Conservation (phyloP, 2,888 invertebrate genomes). For the Caenorhabditis zanzibari region DNA sequence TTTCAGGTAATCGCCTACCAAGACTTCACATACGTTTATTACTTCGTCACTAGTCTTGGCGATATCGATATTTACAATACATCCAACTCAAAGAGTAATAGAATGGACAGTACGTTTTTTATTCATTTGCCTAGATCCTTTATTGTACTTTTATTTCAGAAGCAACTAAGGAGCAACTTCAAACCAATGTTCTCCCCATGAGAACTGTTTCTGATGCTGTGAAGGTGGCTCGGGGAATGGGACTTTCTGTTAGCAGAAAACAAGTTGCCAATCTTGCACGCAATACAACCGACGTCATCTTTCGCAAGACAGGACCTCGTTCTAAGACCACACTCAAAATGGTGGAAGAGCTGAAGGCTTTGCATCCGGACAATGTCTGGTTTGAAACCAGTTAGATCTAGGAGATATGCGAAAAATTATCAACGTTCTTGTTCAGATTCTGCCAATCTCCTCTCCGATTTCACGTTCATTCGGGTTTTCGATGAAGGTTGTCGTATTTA, state of each 20-base stretch:
- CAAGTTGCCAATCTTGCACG: too few relatives aligned
- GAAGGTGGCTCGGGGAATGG: too few relatives aligned
- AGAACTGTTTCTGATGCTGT: not conserved
- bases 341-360: not conserved
- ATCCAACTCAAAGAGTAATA: not conserved
- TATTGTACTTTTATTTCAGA: not conserved
- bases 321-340: constrained; percentile 2
- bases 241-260: too few relatives aligned
- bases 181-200: not conserved
- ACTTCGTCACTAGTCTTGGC: not conserved
- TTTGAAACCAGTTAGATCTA: not conserved
- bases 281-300: too few relatives aligned
- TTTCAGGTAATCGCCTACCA: not conserved
- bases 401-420: too few relatives aligned
- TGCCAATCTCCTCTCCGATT: not conserved
- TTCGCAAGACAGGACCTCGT: too few relatives aligned
- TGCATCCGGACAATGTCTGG: not conserved
- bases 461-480: not conserved
- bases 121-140: not conserved
- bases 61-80: not conserved
- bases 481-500: not conserved
- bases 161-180: not conserved
- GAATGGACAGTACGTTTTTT: not conserved
- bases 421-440: not conserved
- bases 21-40: not conserved